Base-by-base conservation (phyloP, 2,888 invertebrate species). In the Melipona beecheii region DNA sequence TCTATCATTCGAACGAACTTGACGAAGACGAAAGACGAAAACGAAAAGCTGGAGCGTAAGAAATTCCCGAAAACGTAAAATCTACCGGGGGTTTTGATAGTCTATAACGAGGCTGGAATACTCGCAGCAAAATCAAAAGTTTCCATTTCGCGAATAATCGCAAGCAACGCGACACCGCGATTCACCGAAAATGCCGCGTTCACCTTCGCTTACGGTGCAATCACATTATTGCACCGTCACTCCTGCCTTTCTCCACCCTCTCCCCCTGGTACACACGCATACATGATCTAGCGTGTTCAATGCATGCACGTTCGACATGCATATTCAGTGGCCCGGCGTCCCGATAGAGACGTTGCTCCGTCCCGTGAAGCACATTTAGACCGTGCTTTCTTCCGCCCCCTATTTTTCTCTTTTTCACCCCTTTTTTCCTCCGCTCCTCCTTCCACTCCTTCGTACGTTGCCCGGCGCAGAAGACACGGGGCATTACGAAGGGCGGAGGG, bases 301-400 rank as follows among this genome's bases (percentile, higher is more conserved):
- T 90, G 91, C 89, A 90, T 90, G 90, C 87, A 91, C 84, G 86
- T 81, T 54, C 81, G 78, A 89, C 90, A 93, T 93, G 90, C 92
- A 93, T 93, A 93, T 93, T 93, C 92, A 92, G 84, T 36, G 24
- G 4, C 24, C 9, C 71, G 81, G 70, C 86, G 89, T 88, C 90
- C 88, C 90, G 93, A 93, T 93, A 93, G 93, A 93, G 93, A 93
- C 92, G 93, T 93, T 91, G 90, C 86, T 87, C 88, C 90, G 86
- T 89, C 87, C 43, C 88, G 91, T 93, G 92, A 93, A 93, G 92
- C 92, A 93, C 91, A 92, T 92, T 92, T 92, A 92, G 91, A 90
- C 89, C 75, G 78, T 66, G 71, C 68, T 80, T 75, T 78, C 75
- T 69, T 75, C 73, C 74, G 21, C 24, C 49, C 43, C 31, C 9